Base-by-base conservation (phyloP, 2,888 invertebrate genomes). In the Rhabditophanes sp. region DNA sequence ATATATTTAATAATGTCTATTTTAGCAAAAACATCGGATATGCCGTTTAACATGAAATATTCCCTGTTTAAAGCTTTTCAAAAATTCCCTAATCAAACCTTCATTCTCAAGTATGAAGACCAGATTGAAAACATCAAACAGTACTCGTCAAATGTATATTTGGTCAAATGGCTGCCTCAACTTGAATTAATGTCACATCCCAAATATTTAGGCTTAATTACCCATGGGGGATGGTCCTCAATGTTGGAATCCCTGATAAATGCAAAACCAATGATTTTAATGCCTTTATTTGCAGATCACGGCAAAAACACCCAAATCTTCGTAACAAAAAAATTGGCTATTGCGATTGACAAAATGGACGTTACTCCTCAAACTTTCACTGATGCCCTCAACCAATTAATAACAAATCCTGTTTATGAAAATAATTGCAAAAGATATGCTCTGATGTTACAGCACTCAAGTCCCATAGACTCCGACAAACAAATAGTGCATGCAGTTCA, bases 181-280 rank as follows among this genome's bases (percentile, higher is more conserved):
- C 30, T 49, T 8, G 39, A 41, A 9, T 33, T 56, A 9, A 56
- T 56, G 43, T 49, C 47, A 18, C 55, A 56, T 26, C 26, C 32
- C n/a, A 50, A 56, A 22, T 56, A 54, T 29, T 31, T 32, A 23
- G 49, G 43, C 9, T 52, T 56, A 6, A 43, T 56, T 24, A 56
- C 56, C 9, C 56, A 56, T 33, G 56, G 55, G 2, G 56, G 56
- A 19, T 56, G 53, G 56, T 53, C 52, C 31, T 48, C 44, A 22
- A 48, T 56, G 30, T 34, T 54, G 28, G 56, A 56, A 39, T 49
- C 52, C 1, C 33, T 49, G 7, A 28, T 44, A 28, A 35, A 43
- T 20, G 46, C 39, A 9, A 40, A 44, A 21, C 55, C 56, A 5
- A 50, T 56, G 49, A 48, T 56, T 33, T 39, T 56, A 20, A 53